Evolutionary conservation across 2,113 vertebrate species (phyloP).

Genomic region (Toxostoma redivivum): DNA sequence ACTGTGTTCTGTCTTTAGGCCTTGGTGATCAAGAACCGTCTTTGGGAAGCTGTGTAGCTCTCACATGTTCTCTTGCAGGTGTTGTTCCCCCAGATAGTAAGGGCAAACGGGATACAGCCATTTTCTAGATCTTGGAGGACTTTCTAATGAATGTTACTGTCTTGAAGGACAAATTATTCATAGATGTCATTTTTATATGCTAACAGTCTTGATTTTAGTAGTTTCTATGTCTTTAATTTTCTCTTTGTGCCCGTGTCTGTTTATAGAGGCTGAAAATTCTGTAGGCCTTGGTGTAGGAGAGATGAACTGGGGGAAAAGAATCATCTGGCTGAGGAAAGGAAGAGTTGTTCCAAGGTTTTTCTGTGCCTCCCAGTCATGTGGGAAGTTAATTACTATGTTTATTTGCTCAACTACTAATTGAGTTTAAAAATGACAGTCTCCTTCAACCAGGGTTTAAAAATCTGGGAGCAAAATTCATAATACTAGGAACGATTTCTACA

Average conservation of each 20-base stretch:
- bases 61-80: neutral
- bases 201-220: neutral
- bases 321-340: neutral
- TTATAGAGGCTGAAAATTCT: neutral
- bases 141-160: neutral
- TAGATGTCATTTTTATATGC: neutral
- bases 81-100: neutral
- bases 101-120: neutral
- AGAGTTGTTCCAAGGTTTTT: neutral
- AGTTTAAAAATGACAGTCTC: neutral
- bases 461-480: neutral
- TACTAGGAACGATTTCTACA: neutral
- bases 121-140: neutral
- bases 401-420: neutral
- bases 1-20: neutral
- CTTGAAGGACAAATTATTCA: neutral
- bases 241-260: accelerated
- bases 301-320: neutral
- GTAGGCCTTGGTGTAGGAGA: neutral
- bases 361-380: neutral
- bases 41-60: neutral
- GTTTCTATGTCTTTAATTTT: neutral
- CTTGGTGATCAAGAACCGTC: neutral
- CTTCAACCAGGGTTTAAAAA: neutral
- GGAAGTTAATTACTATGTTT: neutral